Percentiles rank a stretch among this genome's conserved stretches.
Conservation (phyloP, 2,797 vertebrate species). For the Moxostoma hubbsi region DNA sequence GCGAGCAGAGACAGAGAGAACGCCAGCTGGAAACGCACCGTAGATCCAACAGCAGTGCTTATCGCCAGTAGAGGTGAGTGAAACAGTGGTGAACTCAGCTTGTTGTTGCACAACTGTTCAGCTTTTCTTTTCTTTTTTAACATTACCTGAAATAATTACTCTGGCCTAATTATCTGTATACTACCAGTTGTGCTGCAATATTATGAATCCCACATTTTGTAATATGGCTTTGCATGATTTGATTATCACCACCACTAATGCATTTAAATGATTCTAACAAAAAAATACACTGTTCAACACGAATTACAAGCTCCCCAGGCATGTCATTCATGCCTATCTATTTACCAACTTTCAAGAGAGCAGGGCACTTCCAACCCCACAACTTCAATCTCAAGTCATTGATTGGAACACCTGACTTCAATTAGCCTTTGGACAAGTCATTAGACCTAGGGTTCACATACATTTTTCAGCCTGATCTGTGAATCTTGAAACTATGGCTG, state of each 20-base stretch:
- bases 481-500: neutral
- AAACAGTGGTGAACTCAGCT: too few species aligned
- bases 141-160: constrained; percentile 7
- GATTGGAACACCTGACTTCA: constrained; percentile 2
- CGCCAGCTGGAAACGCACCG: too few species aligned
- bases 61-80: too few species aligned
- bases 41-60: too few species aligned
- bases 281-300: neutral
- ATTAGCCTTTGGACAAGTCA: constrained; percentile 17
- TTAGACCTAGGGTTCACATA: neutral
- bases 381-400: constrained; percentile 10
- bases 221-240: neutral
- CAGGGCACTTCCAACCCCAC: neutral
- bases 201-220: neutral
- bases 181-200: neutral
- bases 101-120: too few species aligned
- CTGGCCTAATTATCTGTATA: neutral
- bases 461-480: neutral
- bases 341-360: neutral
- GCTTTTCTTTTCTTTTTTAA: neutral
- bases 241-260: neutral
- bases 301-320: neutral
- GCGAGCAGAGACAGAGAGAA: too few species aligned
- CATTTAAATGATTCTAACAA: too few species aligned
- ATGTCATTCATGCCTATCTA: neutral